Evolutionary conservation across 2,888 invertebrate genomes (phyloP).

Genomic region (Macrosiphum euphorbiae): DNA sequence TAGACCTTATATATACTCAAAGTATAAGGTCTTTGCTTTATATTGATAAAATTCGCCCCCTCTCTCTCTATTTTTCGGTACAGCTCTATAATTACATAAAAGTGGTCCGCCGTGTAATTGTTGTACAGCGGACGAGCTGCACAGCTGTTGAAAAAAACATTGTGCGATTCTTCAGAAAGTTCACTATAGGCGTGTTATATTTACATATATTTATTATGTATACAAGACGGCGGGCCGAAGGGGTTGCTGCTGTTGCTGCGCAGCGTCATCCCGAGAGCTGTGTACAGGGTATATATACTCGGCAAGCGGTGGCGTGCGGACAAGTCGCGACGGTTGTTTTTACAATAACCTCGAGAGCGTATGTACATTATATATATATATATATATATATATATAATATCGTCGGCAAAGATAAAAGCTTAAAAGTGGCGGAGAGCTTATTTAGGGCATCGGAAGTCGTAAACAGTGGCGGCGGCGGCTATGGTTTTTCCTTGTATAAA

Average conservation of each 20-base stretch:
- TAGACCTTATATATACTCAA: no score
- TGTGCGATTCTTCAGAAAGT: neutral
- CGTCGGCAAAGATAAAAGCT: slow-evolving; percentile 58
- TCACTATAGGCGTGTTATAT: neutral
- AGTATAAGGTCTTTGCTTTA: no score
- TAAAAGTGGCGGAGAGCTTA: slow-evolving; percentile 63
- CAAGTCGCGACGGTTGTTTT: slow-evolving; percentile 51
- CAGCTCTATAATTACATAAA: neutral
- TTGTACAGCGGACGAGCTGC: neutral
- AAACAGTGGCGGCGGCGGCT: slow-evolving; percentile 57
- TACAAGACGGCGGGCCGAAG: neutral
- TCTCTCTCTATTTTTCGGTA: neutral
- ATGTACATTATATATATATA: neutral
- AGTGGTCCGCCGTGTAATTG: neutral
- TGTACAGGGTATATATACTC: neutral
- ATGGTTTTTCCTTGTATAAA: slow-evolving; percentile 36
- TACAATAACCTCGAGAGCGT: slow-evolving; percentile 55
- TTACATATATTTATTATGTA: slow-evolving; percentile 20
- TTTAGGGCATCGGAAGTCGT: slow-evolving; percentile 63
- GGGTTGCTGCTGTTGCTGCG: neutral
- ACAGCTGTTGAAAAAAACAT: neutral
- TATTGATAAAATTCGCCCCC: no score
- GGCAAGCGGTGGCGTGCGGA: slow-evolving; percentile 12
- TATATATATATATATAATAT: slow-evolving; percentile 28
- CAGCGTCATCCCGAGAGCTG: neutral